These are phyloP conservation scores for Drosophila algonquin DNA, from an alignment of 2,888 invertebrate species.

Conservation along the genomic window DNA sequence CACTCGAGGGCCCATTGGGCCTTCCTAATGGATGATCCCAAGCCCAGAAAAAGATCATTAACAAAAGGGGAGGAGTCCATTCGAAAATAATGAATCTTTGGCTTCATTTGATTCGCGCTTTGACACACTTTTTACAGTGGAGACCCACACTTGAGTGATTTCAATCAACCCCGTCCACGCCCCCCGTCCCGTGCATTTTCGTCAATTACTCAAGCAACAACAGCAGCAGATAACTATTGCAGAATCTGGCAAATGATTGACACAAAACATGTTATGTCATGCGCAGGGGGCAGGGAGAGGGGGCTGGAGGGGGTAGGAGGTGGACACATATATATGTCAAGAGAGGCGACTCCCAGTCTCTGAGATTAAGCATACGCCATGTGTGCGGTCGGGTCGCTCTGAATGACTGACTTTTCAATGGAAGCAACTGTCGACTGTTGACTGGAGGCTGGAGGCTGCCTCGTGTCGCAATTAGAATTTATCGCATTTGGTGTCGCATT, in stretches of 20 bases:
- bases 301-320: neutral
- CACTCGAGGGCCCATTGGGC: neutral
- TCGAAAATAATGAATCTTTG: neutral
- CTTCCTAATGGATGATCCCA: neutral
- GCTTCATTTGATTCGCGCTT: neutral
- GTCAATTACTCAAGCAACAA: constrained; percentile 42
- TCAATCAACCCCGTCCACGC: constrained; percentile 1
- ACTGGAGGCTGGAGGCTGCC: constrained; percentile 38
- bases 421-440: constrained; percentile 12
- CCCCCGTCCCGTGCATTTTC: constrained; percentile 27
- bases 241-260: constrained; percentile 52
- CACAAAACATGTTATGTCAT: constrained; percentile 62
- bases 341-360: constrained; percentile 49
- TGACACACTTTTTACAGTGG: neutral
- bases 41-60: constrained; percentile 40
- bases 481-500: constrained; percentile 49
- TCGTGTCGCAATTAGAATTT: constrained; percentile 70
- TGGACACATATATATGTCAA: constrained; percentile 61
- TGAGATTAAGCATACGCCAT: constrained; percentile 64
- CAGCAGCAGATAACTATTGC: constrained; percentile 26
- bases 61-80: constrained; percentile 13
- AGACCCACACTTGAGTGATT: constrained; percentile 10
- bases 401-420: constrained; percentile 31
- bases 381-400: constrained; percentile 19
- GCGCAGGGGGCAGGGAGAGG: neutral